Evolutionary conservation across 2,888 invertebrate species (phyloP).

Genomic region (Andricus quercusramuli): DNA sequence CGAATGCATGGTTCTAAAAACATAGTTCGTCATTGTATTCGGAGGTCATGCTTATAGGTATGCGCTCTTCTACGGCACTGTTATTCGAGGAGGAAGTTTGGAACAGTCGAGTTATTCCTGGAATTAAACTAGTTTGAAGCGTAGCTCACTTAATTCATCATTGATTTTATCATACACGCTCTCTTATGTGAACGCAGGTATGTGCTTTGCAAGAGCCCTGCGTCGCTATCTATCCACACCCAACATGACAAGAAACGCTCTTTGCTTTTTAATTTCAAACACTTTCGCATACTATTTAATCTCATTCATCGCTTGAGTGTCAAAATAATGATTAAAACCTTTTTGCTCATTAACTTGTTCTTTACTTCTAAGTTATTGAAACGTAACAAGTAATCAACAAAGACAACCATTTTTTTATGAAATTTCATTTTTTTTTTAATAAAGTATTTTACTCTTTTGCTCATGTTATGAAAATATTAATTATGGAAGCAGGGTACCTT

Average conservation of each 20-base stretch:
- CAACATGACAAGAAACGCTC: background rate
- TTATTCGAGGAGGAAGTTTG: slow-evolving; percentile 29
- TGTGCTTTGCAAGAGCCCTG: background rate
- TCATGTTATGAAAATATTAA: too few species aligned
- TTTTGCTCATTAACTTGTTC: too few species aligned
- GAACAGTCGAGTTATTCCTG: slow-evolving; percentile 35
- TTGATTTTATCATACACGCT: slow-evolving; percentile 37
- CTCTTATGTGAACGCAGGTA: background rate
- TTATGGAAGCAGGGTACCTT: too few species aligned
- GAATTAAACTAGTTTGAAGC: slow-evolving; percentile 37
- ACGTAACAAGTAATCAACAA: too few species aligned
- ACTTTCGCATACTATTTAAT: background rate
- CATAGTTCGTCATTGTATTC: background rate
- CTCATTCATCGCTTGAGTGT: background rate
- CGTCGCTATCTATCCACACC: background rate
- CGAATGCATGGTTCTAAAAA: background rate
- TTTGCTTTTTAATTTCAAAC: background rate
- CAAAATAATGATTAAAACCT: background rate
- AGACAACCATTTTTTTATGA: too few species aligned
- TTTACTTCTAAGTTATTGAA: too few species aligned
- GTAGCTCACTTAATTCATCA: slow-evolving; percentile 25
- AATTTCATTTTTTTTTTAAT: too few species aligned
- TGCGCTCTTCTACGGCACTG: background rate
- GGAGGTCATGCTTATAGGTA: background rate
- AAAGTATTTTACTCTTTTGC: too few species aligned